Evolutionary conservation across 2,888 invertebrate genomes (phyloP).

Genomic region (Amaurobius ferox): DNA sequence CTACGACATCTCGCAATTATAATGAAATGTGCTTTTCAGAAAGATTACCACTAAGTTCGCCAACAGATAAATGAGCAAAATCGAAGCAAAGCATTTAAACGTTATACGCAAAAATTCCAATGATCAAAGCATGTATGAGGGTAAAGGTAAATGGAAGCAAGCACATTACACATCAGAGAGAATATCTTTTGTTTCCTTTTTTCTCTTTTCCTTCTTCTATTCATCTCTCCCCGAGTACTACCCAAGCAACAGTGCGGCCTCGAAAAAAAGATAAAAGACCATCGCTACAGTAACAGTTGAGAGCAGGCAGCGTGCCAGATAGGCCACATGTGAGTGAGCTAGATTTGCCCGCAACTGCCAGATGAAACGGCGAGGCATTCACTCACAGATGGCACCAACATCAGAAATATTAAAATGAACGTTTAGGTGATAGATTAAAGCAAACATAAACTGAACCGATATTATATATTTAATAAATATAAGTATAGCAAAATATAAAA

Average conservation of each 20-base stretch:
- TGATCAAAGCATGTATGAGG: slow-evolving; percentile 14
- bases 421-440: too few relatives aligned
- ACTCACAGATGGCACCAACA: neutral
- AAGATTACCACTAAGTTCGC: neutral
- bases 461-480: too few relatives aligned
- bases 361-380: neutral
- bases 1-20: too few relatives aligned
- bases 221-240: neutral
- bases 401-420: neutral
- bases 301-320: slow-evolving; percentile 60
- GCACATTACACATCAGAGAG: slow-evolving; percentile 35
- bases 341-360: slow-evolving; percentile 2
- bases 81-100: neutral
- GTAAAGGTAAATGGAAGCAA: slow-evolving; percentile 20
- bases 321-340: slow-evolving; percentile 45
- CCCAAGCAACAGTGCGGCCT: neutral
- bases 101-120: neutral
- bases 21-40: too few relatives aligned
- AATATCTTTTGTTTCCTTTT: slow-evolving; percentile 12
- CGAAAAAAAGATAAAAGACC: slow-evolving; percentile 20
- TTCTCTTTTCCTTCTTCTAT: slow-evolving; percentile 10
- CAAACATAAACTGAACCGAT: too few relatives aligned
- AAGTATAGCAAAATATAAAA: too few relatives aligned
- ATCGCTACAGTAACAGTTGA: slow-evolving; percentile 6
- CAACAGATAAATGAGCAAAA: neutral